A percentile compares a stretch with the other conserved stretches of the same genome.
These are phyloP conservation scores for Megalops cyprinoides DNA, from an alignment of 2,797 vertebrate genomes.

Conservation along the genomic window DNA sequence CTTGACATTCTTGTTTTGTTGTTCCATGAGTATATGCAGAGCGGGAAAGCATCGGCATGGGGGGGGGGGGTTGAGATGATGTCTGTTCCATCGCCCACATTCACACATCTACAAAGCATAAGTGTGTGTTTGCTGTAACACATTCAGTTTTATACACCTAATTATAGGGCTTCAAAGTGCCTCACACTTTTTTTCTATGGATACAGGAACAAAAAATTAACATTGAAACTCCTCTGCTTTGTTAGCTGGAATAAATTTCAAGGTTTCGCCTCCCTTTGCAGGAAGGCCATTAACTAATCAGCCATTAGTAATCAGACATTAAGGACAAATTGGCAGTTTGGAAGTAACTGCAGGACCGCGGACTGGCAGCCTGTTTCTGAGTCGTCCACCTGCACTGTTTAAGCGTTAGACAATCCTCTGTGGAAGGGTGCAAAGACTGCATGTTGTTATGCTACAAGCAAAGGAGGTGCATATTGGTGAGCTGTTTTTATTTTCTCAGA, in stretches of 20 bases:
- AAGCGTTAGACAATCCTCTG: not conserved
- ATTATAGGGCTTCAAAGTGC: constrained; percentile 18
- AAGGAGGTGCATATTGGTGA: not conserved
- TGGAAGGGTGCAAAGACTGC: constrained; percentile 11
- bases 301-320: not conserved
- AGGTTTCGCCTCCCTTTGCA: constrained; percentile 8
- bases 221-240: not conserved
- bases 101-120: constrained; percentile 14
- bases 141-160: constrained; percentile 23
- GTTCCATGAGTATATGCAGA: not conserved
- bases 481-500: constrained; percentile 18
- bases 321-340: constrained; percentile 12
- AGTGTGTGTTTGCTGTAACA: constrained; percentile 7
- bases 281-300: constrained; percentile 18
- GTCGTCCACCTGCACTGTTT: not conserved
- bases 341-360: not conserved
- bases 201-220: constrained; percentile 1
- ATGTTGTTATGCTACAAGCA: constrained; percentile 8
- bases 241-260: constrained; percentile 11
- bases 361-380: not conserved
- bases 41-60: not conserved
- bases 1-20: not conserved
- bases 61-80: not conserved
- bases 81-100: not conserved
- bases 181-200: not conserved